These are phyloP conservation scores for Loriculus beryllinus DNA, from an alignment of 2,797 vertebrate genomes.

Conservation along the genomic window DNA sequence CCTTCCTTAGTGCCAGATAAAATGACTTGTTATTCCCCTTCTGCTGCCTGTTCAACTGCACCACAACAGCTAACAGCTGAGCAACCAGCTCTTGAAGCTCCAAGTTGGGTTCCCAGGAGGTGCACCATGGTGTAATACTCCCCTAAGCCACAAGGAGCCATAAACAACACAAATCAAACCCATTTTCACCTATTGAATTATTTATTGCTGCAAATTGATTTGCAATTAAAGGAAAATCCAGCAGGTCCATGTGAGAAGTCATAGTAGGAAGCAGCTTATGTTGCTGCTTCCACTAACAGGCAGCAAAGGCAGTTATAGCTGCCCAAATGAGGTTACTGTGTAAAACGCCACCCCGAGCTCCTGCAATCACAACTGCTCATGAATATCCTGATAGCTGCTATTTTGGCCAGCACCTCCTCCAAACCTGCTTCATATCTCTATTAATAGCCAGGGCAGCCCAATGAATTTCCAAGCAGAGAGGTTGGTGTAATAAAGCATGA, in stretches of 20 bases:
- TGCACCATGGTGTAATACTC: not conserved
- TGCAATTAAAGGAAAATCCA: not conserved
- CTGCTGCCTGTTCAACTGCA: not conserved
- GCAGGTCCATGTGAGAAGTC: not conserved
- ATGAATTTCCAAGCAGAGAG: not conserved
- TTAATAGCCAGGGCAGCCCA: not conserved
- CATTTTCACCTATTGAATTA: constrained; percentile 21
- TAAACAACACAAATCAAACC: not conserved
- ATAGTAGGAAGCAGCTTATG: not conserved
- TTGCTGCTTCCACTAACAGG: not conserved
- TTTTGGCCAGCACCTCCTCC: not conserved
- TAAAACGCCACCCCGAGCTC: not conserved
- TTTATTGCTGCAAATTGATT: constrained; percentile 9
- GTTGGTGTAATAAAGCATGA: not conserved
- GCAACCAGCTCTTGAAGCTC: not conserved
- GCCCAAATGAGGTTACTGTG: not conserved
- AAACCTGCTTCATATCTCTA: not conserved
- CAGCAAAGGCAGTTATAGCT: not conserved
- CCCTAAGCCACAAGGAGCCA: not conserved
- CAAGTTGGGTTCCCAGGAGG: not conserved
- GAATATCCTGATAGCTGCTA: not conserved
- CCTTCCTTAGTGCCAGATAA: not conserved
- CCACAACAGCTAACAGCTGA: not conserved
- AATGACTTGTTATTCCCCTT: not conserved
- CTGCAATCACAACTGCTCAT: not conserved